Evolutionary conservation across 37 sponge, comb jelly and placozoan species (phyloP).

Genomic region (Beroe forskalii): DNA sequence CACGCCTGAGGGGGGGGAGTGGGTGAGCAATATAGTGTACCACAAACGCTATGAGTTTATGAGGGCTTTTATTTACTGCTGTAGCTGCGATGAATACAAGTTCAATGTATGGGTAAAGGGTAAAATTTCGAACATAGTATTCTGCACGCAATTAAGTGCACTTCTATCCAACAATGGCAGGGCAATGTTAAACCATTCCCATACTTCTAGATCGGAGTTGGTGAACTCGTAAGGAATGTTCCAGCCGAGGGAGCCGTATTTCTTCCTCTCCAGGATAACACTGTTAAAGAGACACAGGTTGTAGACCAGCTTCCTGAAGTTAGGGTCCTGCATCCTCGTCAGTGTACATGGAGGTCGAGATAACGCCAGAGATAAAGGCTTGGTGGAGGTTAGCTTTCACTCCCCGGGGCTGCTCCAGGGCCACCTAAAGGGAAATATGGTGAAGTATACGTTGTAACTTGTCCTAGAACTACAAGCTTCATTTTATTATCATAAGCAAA

Average conservation of each 20-base stretch:
- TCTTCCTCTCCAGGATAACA: slow-evolving; percentile 96
- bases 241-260: slow-evolving; percentile 99
- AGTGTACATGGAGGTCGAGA: not conserved
- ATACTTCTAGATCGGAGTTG: slow-evolving; percentile 88
- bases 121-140: no score
- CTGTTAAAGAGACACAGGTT: slow-evolving; percentile 97
- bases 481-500: no score
- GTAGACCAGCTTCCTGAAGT: slow-evolving; percentile 82
- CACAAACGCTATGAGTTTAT: not conserved
- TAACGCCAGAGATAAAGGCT: slow-evolving; percentile 64
- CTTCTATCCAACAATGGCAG: no score
- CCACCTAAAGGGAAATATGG: slow-evolving; percentile 52
- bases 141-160: no score
- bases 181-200: no score
- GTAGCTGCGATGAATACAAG: no score
- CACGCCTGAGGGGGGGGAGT: slow-evolving; percentile 7
- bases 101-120: no score
- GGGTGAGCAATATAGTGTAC: not conserved
- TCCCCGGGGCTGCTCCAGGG: slow-evolving; percentile 69
- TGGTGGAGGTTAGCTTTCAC: slow-evolving; percentile 70
- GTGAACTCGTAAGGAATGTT: slow-evolving; percentile 99
- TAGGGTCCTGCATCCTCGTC: slow-evolving; percentile 55
- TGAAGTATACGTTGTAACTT: not conserved
- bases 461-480: not conserved
- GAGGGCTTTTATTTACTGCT: no score